Conservation (phyloP, 2,113 vertebrate genomes). For the Paratilapia polleni region DNA sequence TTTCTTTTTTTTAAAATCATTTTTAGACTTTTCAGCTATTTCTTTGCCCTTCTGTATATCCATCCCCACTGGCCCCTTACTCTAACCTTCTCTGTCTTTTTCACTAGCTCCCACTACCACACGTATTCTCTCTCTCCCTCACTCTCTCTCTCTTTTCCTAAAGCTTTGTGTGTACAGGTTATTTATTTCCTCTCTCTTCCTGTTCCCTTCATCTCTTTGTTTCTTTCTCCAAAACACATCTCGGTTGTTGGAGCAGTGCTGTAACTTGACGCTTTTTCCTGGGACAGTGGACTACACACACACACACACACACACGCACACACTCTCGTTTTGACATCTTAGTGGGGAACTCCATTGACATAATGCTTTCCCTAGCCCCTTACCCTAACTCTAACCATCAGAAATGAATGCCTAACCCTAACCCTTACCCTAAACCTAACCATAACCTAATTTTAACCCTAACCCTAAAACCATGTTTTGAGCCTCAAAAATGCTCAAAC, state of each 20-base stretch:
- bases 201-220: background rate
- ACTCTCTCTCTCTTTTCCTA: background rate
- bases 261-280: background rate
- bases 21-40: background rate
- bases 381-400: too few species aligned
- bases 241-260: background rate
- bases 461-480: too few species aligned
- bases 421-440: too few species aligned
- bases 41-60: background rate
- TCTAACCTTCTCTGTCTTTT: constrained; percentile 10
- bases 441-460: too few species aligned
- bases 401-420: too few species aligned
- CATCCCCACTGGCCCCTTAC: background rate
- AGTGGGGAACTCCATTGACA: too few species aligned
- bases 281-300: background rate
- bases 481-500: too few species aligned
- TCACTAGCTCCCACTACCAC: background rate
- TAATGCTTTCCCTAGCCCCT: too few species aligned
- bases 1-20: background rate
- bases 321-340: too few species aligned
- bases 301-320: too few species aligned
- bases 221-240: constrained; percentile 1
- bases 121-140: background rate
- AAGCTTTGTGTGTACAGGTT: background rate
- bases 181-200: background rate